A percentile compares a stretch with the other conserved stretches of the same genome.
Conservation (phyloP, 2,888 invertebrate species). For the Sussaba pulchella region DNA sequence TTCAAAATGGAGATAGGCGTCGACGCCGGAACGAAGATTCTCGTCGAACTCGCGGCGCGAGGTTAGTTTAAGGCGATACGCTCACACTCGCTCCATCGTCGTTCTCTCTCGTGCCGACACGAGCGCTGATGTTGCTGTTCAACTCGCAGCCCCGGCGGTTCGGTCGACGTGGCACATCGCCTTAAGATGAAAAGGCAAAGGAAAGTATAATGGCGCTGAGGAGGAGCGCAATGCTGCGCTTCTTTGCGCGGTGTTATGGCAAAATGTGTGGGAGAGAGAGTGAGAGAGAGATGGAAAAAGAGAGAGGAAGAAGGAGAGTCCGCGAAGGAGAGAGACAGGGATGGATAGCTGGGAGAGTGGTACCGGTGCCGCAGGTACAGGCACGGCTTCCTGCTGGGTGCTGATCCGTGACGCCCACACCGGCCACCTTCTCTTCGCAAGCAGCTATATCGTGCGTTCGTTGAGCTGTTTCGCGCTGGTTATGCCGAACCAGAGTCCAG, state of each 20-base stretch:
- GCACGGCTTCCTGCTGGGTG: constrained; percentile 79
- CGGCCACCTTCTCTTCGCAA: constrained; percentile 70
- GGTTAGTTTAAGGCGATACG: too few species aligned
- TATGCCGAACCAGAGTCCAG: constrained; percentile 35
- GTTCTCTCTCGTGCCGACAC: too few species aligned
- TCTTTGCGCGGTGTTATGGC: constrained; percentile 24
- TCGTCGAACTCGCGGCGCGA: too few species aligned
- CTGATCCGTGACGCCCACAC: constrained; percentile 81
- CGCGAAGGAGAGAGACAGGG: constrained; percentile 15
- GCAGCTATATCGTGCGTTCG: constrained; percentile 48
- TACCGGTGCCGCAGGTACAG: constrained; percentile 72
- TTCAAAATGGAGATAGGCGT: too few species aligned
- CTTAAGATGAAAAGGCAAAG: constrained; percentile 46
- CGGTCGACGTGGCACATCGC: too few species aligned
- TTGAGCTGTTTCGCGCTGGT: constrained; percentile 52
- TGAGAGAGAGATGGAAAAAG: constrained; percentile 9
- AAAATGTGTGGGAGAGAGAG: constrained; percentile 15
- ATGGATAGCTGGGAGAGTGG: constrained; percentile 68
- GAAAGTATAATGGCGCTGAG: constrained; percentile 31
- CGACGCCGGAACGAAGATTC: too few species aligned
- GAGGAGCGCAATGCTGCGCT: constrained; percentile 10
- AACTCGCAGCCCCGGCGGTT: too few species aligned
- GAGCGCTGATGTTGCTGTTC: too few species aligned
- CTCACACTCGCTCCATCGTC: too few species aligned
- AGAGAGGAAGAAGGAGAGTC: constrained; percentile 14